These are phyloP conservation scores for Apodemia duryi DNA, from an alignment of 2,888 invertebrate species.

Conservation along the genomic window DNA sequence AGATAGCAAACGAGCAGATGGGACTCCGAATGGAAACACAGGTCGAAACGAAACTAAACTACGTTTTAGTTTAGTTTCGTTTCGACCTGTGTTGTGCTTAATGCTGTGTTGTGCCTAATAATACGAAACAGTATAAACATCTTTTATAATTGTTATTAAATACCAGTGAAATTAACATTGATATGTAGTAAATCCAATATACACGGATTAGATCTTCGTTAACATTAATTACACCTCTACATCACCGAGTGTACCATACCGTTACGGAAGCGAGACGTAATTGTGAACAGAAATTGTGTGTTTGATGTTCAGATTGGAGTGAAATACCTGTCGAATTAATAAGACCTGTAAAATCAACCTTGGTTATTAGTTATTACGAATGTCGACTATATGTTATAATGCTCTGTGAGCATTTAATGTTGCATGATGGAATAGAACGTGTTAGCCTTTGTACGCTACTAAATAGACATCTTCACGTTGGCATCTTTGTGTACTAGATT, in stretches of 20 bases:
- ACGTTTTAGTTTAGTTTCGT: no score
- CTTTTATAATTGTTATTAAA: no score
- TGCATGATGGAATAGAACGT: background rate
- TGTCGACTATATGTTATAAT: background rate
- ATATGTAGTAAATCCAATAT: background rate
- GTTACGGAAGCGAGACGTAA: background rate
- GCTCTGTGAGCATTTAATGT: background rate
- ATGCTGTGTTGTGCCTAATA: no score
- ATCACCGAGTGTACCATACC: background rate
- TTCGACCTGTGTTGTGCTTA: no score
- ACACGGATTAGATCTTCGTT: background rate
- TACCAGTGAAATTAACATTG: background rate
- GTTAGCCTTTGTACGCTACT: no score
- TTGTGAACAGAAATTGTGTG: constrained; percentile 15
- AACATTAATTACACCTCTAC: background rate
- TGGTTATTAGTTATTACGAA: constrained; percentile 12
- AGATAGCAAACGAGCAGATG: no score
- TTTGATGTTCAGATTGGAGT: constrained; percentile 17
- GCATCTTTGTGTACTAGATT: no score
- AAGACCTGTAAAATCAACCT: constrained; percentile 12
- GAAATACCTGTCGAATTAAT: constrained; percentile 8
- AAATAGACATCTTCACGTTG: no score
- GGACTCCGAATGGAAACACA: no score
- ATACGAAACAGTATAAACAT: no score
- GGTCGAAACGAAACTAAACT: no score